Base-by-base conservation (phyloP, 1,140 invertebrate genomes). In the Hycleus phaleratus region DNA sequence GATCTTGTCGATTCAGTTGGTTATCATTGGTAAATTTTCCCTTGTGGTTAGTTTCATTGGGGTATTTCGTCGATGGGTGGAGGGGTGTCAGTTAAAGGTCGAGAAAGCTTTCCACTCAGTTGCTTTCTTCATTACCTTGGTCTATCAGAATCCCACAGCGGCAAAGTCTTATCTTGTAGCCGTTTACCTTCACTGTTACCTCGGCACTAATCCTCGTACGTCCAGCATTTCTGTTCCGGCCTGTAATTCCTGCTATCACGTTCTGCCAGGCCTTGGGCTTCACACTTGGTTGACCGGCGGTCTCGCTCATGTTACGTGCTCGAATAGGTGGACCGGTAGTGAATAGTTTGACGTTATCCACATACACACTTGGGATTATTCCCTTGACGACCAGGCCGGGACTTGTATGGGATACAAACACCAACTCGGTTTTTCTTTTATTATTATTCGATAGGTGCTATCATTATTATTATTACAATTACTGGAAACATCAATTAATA, bases 211-310 rank as follows among this genome's bases (percentile, higher is more conserved):
- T 67, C 65, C 63, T 63, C 25, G 52, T 54, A 57, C 62, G 61
- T 67, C 61, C 32, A 61, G 52, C 55, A 58, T 32, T 61, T 65
- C 58, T 61, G 66, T 67, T 67, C 58, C 65, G 62, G 59, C 38
- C 60, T 44, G 61, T 67, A 70, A 70, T 68, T 70, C 67, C 60
- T 42, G 62, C 64, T 66, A 68, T 64, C 67, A 61, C 60, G 56
- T 58, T 47, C 49, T 49, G 40, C 48, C 59, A 61, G 56, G 46
- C 52, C 46, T 50, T 52, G 7, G 3, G 51, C 59, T 66, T 66
- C 59, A 66, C 61, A 59, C 61, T 66, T 51, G 52, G 59, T 57
- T 63, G 64, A 56, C 58, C 60, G 46, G 38, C 58, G 49, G 54
- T 57, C 59, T 62, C 58, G 40, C 40, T 43, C 56, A 46, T 43